Conservation (phyloP, 2,113 vertebrate species). For the Vanacampus margaritifer region DNA sequence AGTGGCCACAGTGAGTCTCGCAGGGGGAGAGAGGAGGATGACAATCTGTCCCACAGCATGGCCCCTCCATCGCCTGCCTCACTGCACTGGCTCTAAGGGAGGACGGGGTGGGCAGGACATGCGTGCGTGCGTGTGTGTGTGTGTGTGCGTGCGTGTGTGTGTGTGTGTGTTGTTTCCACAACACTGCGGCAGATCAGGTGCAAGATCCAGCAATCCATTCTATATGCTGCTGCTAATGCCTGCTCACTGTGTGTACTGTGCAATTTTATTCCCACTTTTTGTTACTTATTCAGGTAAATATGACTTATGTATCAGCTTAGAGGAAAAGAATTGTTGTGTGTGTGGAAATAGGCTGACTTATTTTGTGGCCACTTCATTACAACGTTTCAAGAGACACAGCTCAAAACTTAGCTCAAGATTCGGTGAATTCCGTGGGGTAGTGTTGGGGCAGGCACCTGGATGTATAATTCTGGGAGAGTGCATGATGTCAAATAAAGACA, state of each 20-base stretch:
- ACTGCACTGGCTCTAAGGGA: constrained; percentile 62
- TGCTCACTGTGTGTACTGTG: constrained; percentile 24
- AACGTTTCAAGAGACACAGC: constrained; percentile 53
- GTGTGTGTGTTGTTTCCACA: constrained; percentile 43
- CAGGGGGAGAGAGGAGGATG: constrained; percentile 64
- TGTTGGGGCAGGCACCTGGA: no score
- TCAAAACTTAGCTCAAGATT: constrained; percentile 39
- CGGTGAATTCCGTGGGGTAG: constrained; percentile 32
- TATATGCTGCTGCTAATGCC: constrained; percentile 42
- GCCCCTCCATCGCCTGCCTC: constrained; percentile 63
- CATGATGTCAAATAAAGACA: background rate
- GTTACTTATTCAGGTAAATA: constrained; percentile 51
- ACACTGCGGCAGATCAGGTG: constrained; percentile 58
- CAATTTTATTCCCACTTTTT: constrained; percentile 33
- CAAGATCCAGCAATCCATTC: constrained; percentile 46
- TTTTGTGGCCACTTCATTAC: constrained; percentile 3
- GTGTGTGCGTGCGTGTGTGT: constrained; percentile 7
- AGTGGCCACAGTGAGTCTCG: constrained; percentile 64
- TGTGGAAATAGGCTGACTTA: constrained; percentile 65
- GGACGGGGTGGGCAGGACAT: constrained; percentile 52
- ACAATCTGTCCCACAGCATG: constrained; percentile 78
- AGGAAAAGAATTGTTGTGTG: constrained; percentile 38
- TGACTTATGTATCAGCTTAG: constrained; percentile 61
- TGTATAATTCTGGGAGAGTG: background rate
- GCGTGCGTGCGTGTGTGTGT: constrained; percentile 10